Evolutionary conservation across 1,140 invertebrate species (phyloP).

Genomic region (Drosophila lacertosa): DNA sequence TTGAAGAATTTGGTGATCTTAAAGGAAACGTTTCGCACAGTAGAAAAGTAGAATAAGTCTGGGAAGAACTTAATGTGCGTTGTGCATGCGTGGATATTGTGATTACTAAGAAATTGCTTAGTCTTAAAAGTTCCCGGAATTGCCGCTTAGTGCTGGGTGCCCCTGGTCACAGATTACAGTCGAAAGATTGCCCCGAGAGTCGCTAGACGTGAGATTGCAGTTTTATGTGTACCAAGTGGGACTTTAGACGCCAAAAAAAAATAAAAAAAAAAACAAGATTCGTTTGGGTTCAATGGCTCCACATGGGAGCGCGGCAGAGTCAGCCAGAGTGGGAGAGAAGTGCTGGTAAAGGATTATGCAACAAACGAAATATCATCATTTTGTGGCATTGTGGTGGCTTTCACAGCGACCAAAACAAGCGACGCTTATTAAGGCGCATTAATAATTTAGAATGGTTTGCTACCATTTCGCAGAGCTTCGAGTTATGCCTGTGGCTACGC

Average conservation of each 20-base stretch:
- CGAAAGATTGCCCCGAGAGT: slow-evolving; percentile 62
- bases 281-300: slow-evolving; percentile 69
- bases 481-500: slow-evolving; percentile 21
- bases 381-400: slow-evolving; percentile 54
- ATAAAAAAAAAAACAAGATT: too few species aligned
- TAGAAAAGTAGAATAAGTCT: not conserved
- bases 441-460: slow-evolving; percentile 75
- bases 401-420: slow-evolving; percentile 60
- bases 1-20: too few species aligned
- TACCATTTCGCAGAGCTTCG: slow-evolving; percentile 56
- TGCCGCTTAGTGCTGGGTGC: slow-evolving; percentile 36
- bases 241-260: slow-evolving; percentile 26
- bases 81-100: slow-evolving; percentile 14
- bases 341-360: slow-evolving; percentile 67
- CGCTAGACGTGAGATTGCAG: slow-evolving; percentile 67
- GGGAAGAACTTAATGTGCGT: not conserved
- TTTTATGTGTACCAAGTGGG: slow-evolving; percentile 67
- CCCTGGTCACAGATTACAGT: slow-evolving; percentile 57
- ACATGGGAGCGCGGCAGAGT: not conserved
- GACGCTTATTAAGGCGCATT: slow-evolving; percentile 71
- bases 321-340: not conserved
- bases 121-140: slow-evolving; percentile 33
- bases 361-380: slow-evolving; percentile 77
- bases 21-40: not conserved
- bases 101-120: slow-evolving; percentile 69